phyloP scores from a whole-genome alignment of 2,113 vertebrate genomes.

The Psephotus haematonotus region DNA sequence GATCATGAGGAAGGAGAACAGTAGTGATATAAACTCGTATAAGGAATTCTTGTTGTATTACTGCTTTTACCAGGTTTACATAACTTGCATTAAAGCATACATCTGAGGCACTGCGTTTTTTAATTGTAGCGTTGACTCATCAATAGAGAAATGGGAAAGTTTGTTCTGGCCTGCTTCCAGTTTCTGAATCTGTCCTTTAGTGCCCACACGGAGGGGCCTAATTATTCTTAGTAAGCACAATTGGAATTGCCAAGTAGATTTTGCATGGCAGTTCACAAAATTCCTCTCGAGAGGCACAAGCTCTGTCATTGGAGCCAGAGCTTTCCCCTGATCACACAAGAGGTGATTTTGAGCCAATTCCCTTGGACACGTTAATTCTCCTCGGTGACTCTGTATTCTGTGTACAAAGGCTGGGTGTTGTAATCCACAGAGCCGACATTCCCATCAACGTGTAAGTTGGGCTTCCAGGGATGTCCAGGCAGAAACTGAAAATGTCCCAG shows the following conservation, averaged over 20 bases:
- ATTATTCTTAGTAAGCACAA: neutral
- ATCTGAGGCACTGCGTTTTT: conserved; percentile 9
- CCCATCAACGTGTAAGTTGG: neutral
- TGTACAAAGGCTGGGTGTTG: neutral
- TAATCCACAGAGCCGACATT: neutral
- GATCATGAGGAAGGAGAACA: conserved; percentile 34
- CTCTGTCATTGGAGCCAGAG: neutral
- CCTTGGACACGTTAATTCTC: neutral
- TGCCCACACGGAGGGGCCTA: neutral
- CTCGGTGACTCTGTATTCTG: neutral
- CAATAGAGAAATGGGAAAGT: conserved; percentile 47
- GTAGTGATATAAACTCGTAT: conserved; percentile 38
- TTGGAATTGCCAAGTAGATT: conserved; percentile 4
- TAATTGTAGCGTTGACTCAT: neutral
- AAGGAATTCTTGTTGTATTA: conserved; percentile 52
- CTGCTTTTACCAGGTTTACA: conserved; percentile 37
- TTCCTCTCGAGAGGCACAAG: neutral
- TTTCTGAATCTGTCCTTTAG: neutral
- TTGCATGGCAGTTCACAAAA: neutral
- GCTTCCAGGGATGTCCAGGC: neutral
- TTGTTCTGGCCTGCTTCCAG: neutral
- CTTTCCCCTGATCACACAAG: neutral
- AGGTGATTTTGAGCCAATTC: neutral
- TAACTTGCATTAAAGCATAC: neutral
- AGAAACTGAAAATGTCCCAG: neutral